phyloP scores from a whole-genome alignment of 2,888 invertebrate genomes.

The Ethmia dodecea region DNA sequence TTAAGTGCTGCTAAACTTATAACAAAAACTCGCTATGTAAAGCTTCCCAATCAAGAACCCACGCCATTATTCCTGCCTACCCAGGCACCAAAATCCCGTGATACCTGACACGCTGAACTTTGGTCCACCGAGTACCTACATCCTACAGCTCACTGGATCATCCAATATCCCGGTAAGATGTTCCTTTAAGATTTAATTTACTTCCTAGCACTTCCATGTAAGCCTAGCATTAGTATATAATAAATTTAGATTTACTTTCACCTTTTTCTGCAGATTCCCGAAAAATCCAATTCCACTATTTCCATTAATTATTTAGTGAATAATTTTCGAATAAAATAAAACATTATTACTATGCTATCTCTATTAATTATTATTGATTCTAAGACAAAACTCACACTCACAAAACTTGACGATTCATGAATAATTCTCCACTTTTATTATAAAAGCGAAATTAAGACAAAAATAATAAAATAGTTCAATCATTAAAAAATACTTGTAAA shows the following conservation, averaged over 20 bases:
- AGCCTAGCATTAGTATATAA: conserved; percentile 9
- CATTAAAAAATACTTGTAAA: too few relatives aligned
- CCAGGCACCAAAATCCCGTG: conserved; percentile 66
- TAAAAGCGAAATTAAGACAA: too few relatives aligned
- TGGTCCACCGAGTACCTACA: conserved; percentile 68
- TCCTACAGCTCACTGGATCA: conserved; percentile 73
- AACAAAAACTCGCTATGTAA: conserved; percentile 34
- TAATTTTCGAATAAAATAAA: too few relatives aligned
- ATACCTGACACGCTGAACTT: conserved; percentile 58
- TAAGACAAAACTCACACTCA: too few relatives aligned
- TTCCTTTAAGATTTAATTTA: conserved; percentile 69
- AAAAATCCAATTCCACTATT: conserved; percentile 37
- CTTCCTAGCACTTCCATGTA: conserved; percentile 54
- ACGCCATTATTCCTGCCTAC: conserved; percentile 68
- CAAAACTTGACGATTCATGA: too few relatives aligned
- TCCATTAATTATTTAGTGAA: too few relatives aligned
- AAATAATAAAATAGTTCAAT: too few relatives aligned
- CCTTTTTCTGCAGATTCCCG: conserved; percentile 21
- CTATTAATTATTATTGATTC: too few relatives aligned
- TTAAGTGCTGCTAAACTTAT: conserved; percentile 46
- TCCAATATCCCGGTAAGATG: conserved; percentile 73
- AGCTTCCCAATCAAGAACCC: conserved; percentile 67
- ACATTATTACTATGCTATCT: too few relatives aligned
- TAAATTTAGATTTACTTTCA: conserved; percentile 10
- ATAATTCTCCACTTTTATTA: too few relatives aligned